A percentile compares a stretch with the other conserved stretches of the same genome.
These are phyloP conservation scores for Plecotus auritus DNA, from an alignment of 2,113 vertebrate species.

Conservation along the genomic window DNA sequence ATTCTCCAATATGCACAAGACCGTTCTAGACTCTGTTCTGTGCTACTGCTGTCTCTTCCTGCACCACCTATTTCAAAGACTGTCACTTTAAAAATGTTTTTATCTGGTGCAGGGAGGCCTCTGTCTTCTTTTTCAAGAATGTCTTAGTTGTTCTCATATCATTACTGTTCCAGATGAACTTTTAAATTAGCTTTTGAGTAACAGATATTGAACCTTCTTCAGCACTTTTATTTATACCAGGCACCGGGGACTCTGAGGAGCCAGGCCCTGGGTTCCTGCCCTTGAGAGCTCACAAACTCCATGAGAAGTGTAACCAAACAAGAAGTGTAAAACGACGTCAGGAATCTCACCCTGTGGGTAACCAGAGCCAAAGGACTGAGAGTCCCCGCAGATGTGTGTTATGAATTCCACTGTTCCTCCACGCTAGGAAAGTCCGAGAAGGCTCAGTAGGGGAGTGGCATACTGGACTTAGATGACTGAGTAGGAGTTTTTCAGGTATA, in stretches of 20 bases:
- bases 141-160: background rate
- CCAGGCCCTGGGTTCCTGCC: background rate
- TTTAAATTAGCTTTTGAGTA: background rate
- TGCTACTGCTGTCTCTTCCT: background rate
- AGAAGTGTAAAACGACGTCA: background rate
- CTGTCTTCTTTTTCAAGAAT: background rate
- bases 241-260: background rate
- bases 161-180: background rate
- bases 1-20: background rate
- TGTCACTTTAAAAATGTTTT: background rate
- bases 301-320: background rate
- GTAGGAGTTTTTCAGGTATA: background rate
- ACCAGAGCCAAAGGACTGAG: background rate
- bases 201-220: background rate
- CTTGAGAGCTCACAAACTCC: background rate
- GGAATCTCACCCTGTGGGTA: background rate
- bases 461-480: background rate
- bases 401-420: background rate
- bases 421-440: background rate
- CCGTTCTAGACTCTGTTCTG: background rate
- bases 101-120: background rate
- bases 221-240: background rate
- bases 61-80: slow-evolving; percentile 1
- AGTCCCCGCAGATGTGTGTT: background rate
- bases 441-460: background rate